Base-by-base conservation (phyloP, 92 coral and sea anemone genomes). In the Umimayanthus chanpuru region DNA sequence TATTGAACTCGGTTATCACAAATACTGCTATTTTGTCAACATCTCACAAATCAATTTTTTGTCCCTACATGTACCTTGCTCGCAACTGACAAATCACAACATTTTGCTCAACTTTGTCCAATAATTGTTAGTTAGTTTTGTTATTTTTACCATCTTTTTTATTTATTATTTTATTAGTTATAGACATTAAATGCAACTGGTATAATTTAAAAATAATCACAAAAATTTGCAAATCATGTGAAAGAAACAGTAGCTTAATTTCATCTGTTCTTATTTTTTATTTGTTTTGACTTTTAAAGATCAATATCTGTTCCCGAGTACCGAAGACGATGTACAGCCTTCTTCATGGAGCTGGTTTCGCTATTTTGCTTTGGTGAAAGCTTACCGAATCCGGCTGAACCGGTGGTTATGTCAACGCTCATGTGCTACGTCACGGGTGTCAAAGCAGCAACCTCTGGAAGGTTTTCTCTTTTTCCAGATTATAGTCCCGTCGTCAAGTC, bases 321-420 rank as follows among this genome's bases (percentile, higher is more conserved):
- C 50, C 96, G 94, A 23, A 93, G 90, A 86, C 96, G 91, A 9
- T 95, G 98, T 40, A 93, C 92, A 81, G 91, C 94, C 5, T 95
- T 95, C 84, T 95, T 95, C 86, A 95, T 95, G 98, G 98, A 95
- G 68, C 92, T 96, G 56, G 94, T 94, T 23, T 89, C 98, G 2
- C 73, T 94, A 81, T 89, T 94, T 87, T 96, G 96, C 82, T 94
- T 96, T 82, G 95, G 98, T 43, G 79, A 92, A 21, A 70, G 73
- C 58, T 83, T 80, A 66, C 76, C 71, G 50, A 71, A 67, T 25
- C 67, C 73, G 20, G 80, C 92, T 12, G 92, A 96, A n/a, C 83
- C 92, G 15, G 96, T 94, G 11, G 93, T 94, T 75, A 92, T 96
- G 72, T 71, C 88, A 64, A 96, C 87, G 86, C 93, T 94, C 80